Evolutionary conservation across 2,797 vertebrate species (phyloP).

Genomic region (Agapornis canus): DNA sequence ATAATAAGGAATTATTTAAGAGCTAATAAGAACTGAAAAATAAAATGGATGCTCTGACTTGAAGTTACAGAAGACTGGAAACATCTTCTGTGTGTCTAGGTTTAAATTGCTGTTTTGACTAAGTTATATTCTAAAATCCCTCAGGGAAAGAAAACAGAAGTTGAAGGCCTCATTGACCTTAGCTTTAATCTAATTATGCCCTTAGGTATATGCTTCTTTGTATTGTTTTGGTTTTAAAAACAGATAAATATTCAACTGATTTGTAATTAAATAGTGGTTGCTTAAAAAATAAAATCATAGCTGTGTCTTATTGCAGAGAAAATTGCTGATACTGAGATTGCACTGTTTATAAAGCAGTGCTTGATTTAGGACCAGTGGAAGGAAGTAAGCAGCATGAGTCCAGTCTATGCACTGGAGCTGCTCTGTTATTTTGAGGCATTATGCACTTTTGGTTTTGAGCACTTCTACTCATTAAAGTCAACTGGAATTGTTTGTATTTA

Average conservation of each 20-base stretch:
- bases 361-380: background rate
- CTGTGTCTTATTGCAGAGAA: background rate
- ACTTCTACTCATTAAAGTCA: background rate
- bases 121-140: background rate
- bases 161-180: background rate
- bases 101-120: background rate
- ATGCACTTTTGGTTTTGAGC: background rate
- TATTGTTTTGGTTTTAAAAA: background rate
- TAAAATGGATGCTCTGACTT: background rate
- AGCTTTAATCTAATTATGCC: background rate
- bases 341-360: background rate
- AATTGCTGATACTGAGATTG: background rate
- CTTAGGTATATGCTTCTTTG: background rate
- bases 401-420: background rate
- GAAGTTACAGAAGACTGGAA: background rate
- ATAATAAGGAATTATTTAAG: background rate
- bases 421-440: background rate
- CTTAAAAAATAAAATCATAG: background rate
- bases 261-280: background rate
- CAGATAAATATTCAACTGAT: background rate
- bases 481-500: background rate
- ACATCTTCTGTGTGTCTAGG: background rate
- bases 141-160: background rate
- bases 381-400: background rate
- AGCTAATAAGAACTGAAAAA: background rate